Conservation (phyloP, 1,140 invertebrate species). For the Drosophila tropicalis region DNA sequence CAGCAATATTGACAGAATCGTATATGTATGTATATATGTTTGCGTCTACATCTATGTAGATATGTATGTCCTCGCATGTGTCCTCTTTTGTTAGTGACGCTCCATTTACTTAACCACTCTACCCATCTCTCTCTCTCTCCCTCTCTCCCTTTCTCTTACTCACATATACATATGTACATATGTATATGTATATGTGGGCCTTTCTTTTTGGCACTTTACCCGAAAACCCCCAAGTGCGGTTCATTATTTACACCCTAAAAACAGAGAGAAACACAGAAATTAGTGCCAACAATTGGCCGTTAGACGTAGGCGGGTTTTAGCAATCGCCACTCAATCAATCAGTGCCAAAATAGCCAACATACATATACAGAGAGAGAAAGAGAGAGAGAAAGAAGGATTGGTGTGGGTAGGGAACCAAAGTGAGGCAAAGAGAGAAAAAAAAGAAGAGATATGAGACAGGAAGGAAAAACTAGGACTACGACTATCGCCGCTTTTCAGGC, state of each 20-base stretch:
- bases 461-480: constrained; percentile 10
- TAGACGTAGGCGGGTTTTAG: constrained; percentile 16
- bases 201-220: constrained; percentile 2
- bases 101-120: constrained; percentile 33
- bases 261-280: constrained; percentile 56
- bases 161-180: background rate
- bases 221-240: constrained; percentile 46
- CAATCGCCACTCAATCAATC: constrained; percentile 68
- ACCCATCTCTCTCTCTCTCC: background rate
- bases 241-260: constrained; percentile 51
- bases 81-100: constrained; percentile 41
- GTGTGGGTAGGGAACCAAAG: background rate
- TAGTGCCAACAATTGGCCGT: constrained; percentile 51
- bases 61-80: constrained; percentile 14
- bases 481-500: constrained; percentile 8
- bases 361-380: background rate
- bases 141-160: background rate
- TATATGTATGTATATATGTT: constrained; percentile 15
- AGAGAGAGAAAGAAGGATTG: background rate
- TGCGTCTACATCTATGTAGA: background rate
- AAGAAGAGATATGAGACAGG: background rate
- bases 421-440: too few species aligned
- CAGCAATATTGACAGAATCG: background rate
- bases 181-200: background rate
- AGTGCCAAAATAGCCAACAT: constrained; percentile 29